Evolutionary conservation across 2,797 vertebrate genomes (phyloP), one percentile per base, ranked within the genome.

Genomic region (Silurus lanzhouensis): DNA sequence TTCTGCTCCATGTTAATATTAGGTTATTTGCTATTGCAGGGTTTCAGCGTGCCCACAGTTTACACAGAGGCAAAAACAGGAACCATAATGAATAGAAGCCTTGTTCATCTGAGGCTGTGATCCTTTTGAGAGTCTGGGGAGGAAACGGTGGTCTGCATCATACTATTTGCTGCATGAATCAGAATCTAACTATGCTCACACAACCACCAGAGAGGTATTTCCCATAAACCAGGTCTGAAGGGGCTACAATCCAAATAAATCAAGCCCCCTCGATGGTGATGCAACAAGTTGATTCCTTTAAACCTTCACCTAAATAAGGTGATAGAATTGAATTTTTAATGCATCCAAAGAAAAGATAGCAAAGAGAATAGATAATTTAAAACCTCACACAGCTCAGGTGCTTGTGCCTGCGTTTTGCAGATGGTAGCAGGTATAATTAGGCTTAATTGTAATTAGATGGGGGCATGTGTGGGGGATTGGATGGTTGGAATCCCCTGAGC

Each of bases 11-110:
- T 78, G 77, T 90, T 81, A 87, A 85, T 85, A 89, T 88, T 87
- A 67, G 72, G 74, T 66, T 83, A 70, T 87, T 88, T 84, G 38
- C 46, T 82, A 27, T 89, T 86, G 81, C 83, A 84, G 76, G 64
- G 60, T 85, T 75, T 82, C 83, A 67, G 66, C 25, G 38, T 44
- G 85, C 55, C 74, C 79, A 68, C 74, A 25, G 82, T 89, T 85
- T 86, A 87, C 86, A 87, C 85, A 82, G 85, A 76, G 86, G 87
- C 88, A 90, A 93, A 81, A 93, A 92, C 91, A 93, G 84, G 80
- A 82, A 91, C 89, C 82, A 75, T 85, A 27, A 78, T 88, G 86
- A 90, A 90, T 84, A 84, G 81, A 46, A 19, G 55, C 67, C 85
- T 89, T 90, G 81, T 90, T 19, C 70, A 60, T 76, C 55, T 57